A percentile compares a stretch with the other conserved stretches of the same genome.
Conservation (phyloP, 2,797 vertebrate genomes). For the Eidolon dupreanum region DNA sequence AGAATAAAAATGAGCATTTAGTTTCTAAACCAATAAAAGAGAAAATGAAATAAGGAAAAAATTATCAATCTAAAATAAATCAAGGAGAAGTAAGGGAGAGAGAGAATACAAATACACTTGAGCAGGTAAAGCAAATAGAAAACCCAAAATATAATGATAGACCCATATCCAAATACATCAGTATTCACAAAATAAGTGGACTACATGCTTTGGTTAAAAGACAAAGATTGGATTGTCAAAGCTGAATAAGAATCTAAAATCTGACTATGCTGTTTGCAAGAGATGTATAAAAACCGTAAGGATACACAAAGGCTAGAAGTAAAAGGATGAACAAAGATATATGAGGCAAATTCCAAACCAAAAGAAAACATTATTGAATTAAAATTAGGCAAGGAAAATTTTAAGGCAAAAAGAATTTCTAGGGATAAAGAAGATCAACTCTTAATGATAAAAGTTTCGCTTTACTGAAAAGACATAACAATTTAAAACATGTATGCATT, state of each 20-base stretch:
- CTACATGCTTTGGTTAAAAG: not conserved
- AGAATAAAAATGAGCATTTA: constrained; percentile 3
- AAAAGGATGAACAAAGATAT: not conserved
- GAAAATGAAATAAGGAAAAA: constrained; percentile 5
- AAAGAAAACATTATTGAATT: constrained; percentile 17
- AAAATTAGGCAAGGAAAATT: not conserved
- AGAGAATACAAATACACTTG: not conserved
- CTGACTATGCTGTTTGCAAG: not conserved
- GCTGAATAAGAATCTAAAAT: not conserved
- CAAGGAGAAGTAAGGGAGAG: not conserved
- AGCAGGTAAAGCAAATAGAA: not conserved
- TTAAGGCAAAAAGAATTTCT: constrained; percentile 33
- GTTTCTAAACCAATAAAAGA: not conserved
- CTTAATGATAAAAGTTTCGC: constrained; percentile 37
- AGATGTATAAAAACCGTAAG: not conserved
- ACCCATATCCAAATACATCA: not conserved
- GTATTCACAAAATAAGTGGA: not conserved
- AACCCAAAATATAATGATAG: not conserved
- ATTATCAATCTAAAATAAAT: not conserved
- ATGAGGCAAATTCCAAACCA: not conserved
- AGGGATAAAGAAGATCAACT: constrained; percentile 8
- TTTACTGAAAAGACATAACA: constrained; percentile 32
- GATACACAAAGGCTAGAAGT: not conserved
- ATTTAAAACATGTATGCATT: constrained; percentile 47
- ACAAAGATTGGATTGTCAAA: not conserved